phyloP scores from a whole-genome alignment of 1,140 invertebrate species.

The Lineus longissimus region DNA sequence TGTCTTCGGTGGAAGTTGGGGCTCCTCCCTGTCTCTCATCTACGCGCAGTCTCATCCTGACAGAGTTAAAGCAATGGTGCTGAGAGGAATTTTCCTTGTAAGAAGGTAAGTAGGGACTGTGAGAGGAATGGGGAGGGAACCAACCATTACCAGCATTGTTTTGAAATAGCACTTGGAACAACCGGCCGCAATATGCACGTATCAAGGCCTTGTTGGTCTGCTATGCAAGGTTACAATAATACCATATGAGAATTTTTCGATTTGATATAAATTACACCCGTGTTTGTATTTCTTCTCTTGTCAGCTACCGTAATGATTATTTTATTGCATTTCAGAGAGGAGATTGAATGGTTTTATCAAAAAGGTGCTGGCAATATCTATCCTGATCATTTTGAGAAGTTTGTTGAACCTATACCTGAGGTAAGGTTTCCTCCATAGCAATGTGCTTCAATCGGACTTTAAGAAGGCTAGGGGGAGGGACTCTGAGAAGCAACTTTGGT shows the following conservation, averaged over 20 bases:
- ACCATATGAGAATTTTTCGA: too few species aligned
- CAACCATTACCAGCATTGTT: background rate
- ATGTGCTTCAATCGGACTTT: too few species aligned
- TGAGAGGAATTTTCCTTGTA: conserved; percentile 49
- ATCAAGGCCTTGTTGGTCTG: background rate
- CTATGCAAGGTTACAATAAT: too few species aligned
- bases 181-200: background rate
- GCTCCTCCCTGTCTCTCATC: conserved; percentile 44
- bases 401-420: conserved; percentile 45
- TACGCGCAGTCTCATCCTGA: conserved; percentile 49
- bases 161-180: background rate
- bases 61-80: conserved; percentile 44
- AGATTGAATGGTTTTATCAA: conserved; percentile 52
- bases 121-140: too few species aligned
- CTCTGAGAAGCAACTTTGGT: too few species aligned
- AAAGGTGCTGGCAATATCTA: conserved; percentile 42
- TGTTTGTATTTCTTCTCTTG: background rate
- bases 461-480: too few species aligned
- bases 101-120: conserved; percentile 26
- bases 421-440: conserved; percentile 20
- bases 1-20: conserved; percentile 53
- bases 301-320: background rate
- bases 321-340: conserved; percentile 28
- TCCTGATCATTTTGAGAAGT: conserved; percentile 50
- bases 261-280: background rate